Evolutionary conservation across 2,888 invertebrate species (phyloP), one percentile per base, ranked within the genome.

Genomic region (Ophion ellenae): DNA sequence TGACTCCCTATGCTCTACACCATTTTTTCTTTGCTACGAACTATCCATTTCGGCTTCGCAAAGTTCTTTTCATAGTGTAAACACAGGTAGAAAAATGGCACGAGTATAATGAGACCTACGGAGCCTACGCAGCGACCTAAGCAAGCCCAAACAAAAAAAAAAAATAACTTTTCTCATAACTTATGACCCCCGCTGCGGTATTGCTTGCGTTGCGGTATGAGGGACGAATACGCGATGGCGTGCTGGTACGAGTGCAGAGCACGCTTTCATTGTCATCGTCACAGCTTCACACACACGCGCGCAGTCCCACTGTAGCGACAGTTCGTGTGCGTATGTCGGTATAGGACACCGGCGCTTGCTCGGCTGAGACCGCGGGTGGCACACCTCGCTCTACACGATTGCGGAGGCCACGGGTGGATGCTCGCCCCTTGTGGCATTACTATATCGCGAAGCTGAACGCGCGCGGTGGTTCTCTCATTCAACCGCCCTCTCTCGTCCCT

Each of bases 401-500:
- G 81, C 77, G 75, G 69, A 69, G 71, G 79, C 71, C 74, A 78
- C 59, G 74, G 59, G 32, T 77, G 77, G 47, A 74, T 69, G 74
- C 63, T 74, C 73, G 36, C 74, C 20, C 32, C 17, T 24, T 6
- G 45, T 10, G n/a, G 53, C 73, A 81, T 85, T 17, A 81, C 73
- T 81, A 74, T 73, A 78, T 69, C 53, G 79, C 45, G 57, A 66
- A 53, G 78, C 79, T 79, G 69, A 83, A 70, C 83, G 69, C 75
- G 70, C 75, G 78, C 75, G 78, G 67, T 74, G 64, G 81, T 85
- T 82, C 85, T 82, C 85, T 79, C 84, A 81, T 78, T 79, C 70
- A 78, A 77, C 85, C 81, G 82, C 78, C 81, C 85, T 85, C 85
- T 75, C 14, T 14, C 85, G 79, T 79, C 82, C 82, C 75, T 79